Percentiles rank a stretch among this genome's conserved stretches.
Conservation (phyloP, 2,888 invertebrate species). For the Eupithecia pulchellata region DNA sequence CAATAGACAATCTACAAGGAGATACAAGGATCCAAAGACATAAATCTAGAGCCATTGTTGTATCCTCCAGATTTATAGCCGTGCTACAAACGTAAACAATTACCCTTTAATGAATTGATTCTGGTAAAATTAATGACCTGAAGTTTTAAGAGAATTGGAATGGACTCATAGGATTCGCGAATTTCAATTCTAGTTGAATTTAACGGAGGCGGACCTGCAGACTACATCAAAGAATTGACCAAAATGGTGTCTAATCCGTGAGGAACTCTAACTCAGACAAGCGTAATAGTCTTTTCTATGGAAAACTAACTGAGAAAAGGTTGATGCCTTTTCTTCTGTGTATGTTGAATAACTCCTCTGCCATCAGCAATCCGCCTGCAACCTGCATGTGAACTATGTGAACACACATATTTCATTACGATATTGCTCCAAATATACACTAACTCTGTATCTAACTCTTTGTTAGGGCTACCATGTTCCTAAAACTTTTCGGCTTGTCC, state of each 20-base stretch:
- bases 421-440: neutral
- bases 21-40: conserved; percentile 36
- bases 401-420: neutral
- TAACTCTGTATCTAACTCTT: neutral
- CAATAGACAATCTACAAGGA: conserved; percentile 22
- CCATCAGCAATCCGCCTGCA: too few relatives aligned
- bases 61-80: conserved; percentile 61
- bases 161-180: neutral
- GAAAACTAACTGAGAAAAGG: too few relatives aligned
- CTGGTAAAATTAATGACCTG: conserved; percentile 40
- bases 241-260: neutral
- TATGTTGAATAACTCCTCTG: too few relatives aligned
- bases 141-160: neutral
- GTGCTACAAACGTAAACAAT: conserved; percentile 61
- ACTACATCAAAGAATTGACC: neutral
- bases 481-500: neutral
- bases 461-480: neutral
- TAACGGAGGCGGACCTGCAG: neutral
- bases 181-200: neutral
- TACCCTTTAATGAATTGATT: conserved; percentile 65
- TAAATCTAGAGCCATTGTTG: conserved; percentile 56
- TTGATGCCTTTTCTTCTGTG: too few relatives aligned
- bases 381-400: too few relatives aligned
- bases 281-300: neutral
- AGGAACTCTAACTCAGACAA: neutral